These are phyloP conservation scores for Nerophis ophidion DNA, from an alignment of 2,113 vertebrate species.

Conservation along the genomic window DNA sequence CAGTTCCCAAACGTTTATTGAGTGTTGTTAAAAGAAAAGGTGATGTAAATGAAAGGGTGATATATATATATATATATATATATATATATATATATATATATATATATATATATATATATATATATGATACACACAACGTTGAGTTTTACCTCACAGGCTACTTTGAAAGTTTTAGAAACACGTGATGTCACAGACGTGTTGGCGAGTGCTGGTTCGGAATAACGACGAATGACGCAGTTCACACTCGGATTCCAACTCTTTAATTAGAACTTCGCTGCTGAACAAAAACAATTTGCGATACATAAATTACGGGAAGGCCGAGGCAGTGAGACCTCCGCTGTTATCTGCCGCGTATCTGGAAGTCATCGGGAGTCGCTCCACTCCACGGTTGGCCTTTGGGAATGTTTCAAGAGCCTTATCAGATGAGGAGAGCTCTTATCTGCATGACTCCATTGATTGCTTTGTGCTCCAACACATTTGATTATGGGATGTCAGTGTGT, in stretches of 20 bases:
- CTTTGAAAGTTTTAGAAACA: no score
- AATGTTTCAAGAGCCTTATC: conserved; percentile 64
- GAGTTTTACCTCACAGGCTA: no score
- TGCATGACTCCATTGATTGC: conserved; percentile 66
- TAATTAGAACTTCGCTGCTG: conserved; percentile 10
- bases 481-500: conserved; percentile 54
- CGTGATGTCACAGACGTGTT: neutral
- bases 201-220: neutral
- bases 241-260: conserved; percentile 1
- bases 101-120: no score
- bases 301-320: neutral
- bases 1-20: no score
- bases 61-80: no score
- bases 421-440: conserved; percentile 71
- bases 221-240: neutral
- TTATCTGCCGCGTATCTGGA: conserved; percentile 24
- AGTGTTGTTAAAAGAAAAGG: no score
- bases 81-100: no score
- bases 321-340: conserved; percentile 1
- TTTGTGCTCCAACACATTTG: conserved; percentile 52
- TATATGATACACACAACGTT: no score
- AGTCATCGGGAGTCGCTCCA: conserved; percentile 34
- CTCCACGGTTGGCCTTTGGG: conserved; percentile 57
- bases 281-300: conserved; percentile 4
- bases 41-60: no score